Base-by-base conservation (phyloP, 2,888 invertebrate genomes). In the Drosophila lacicola region DNA sequence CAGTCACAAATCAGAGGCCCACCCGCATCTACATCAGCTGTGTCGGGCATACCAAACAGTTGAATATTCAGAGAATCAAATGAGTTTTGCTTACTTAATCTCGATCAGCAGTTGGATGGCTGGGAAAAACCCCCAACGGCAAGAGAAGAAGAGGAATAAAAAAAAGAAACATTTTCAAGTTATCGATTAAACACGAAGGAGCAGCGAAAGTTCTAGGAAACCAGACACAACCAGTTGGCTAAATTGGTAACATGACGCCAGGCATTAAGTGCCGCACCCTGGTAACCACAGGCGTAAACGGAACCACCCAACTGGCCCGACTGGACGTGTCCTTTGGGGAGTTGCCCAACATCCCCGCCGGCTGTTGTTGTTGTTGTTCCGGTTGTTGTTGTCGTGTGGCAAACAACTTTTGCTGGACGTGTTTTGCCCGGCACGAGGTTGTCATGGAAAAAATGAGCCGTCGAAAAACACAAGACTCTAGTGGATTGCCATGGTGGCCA, bases 171-270 rank as follows among this genome's bases (percentile, higher is more conserved):
- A 58, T 45, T 62, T 54, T 49, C 58, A 46, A 55, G 55, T 66
- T 85, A 85, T 85, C 66, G 85, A 85, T 85, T 89, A 58, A 85
- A 85, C 85, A 89, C 65, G 29, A 56, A 46, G 69, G 54, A 72
- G 55, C 73, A 75, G 76, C 39, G 74, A 74, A 72, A 74, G 67
- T 63, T 76, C 54, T 61, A 34, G 62, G 46, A 66, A 29, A 58
- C 41, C 17, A 69, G 75, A 61, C 39, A 45, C 50, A 33, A 34
- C 11, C 44, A 72, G 68, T 45, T 67, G 58, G 74, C 74, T 86
- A 82, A 80, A 88, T 72, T 76, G 76, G 88, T 74, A 80, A 70
- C 63, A 88, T 86, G 89, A 86, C 86, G 88, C 82, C 88, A 89
- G 74, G 57, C 74, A 69, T 71, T 70, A 79, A 74, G 61, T 55